A percentile compares a stretch with the other conserved stretches of the same genome.
Conservation (phyloP, 2,113 vertebrate genomes). For the Perca schrenkii region DNA sequence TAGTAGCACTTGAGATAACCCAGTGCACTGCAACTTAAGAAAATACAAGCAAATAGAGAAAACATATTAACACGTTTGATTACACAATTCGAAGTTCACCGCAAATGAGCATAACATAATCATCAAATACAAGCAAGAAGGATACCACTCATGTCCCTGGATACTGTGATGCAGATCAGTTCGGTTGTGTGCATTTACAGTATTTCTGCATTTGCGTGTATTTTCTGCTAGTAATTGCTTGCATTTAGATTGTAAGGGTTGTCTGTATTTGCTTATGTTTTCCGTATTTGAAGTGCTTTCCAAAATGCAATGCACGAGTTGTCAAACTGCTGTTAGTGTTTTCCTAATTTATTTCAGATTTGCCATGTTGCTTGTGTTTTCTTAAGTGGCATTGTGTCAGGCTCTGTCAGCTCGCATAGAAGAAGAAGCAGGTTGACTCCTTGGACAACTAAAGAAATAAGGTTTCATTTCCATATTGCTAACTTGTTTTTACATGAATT, state of each 20-base stretch:
- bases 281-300: background rate
- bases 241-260: constrained; percentile 15
- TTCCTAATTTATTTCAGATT: constrained; percentile 7
- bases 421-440: background rate
- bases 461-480: background rate
- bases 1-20: background rate
- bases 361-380: background rate
- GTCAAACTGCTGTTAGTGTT: background rate
- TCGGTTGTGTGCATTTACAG: background rate
- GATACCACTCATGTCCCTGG: background rate
- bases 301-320: constrained; percentile 13
- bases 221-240: background rate
- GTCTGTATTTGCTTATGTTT: background rate
- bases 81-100: constrained; percentile 1
- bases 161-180: background rate
- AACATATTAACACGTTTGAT: background rate
- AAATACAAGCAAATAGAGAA: background rate
- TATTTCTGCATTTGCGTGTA: background rate
- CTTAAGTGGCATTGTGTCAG: background rate
- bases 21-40: background rate
- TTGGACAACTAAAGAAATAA: background rate
- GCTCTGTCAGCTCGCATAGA: constrained; percentile 1
- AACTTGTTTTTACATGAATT: background rate
- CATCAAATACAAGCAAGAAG: background rate
- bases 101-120: constrained; percentile 3